These are phyloP conservation scores for Polydrusus cervinus DNA, from an alignment of 2,888 invertebrate genomes.

Conservation along the genomic window DNA sequence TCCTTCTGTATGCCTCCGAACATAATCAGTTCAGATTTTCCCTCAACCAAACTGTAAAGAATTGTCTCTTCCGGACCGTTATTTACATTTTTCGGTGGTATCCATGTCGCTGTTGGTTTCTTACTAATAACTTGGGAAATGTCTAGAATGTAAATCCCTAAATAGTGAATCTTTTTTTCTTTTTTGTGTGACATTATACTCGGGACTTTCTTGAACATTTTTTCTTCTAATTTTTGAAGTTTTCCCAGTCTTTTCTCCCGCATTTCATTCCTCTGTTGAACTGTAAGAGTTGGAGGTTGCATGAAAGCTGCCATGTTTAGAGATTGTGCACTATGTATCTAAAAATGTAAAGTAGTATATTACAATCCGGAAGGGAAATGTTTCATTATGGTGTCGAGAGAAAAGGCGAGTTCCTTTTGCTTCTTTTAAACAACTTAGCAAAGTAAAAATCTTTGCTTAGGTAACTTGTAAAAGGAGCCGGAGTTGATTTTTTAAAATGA, in stretches of 20 bases:
- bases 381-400: too few species aligned
- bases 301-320: constrained; percentile 76
- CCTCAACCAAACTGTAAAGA: constrained; percentile 90
- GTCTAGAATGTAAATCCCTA: constrained; percentile 91
- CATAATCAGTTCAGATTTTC: constrained; percentile 93
- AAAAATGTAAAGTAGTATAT: too few species aligned
- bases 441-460: too few species aligned
- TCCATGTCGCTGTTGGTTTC: constrained; percentile 80
- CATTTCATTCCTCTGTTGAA: constrained; percentile 79
- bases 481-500: too few species aligned
- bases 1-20: constrained; percentile 97
- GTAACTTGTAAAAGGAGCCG: too few species aligned
- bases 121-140: constrained; percentile 81
- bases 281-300: constrained; percentile 76
- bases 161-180: constrained; percentile 64
- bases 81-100: constrained; percentile 77
- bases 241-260: constrained; percentile 66
- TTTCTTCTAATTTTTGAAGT: constrained; percentile 60
- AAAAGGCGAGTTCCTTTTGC: too few species aligned
- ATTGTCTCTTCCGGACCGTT: constrained; percentile 88
- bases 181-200: constrained; percentile 57
- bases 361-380: too few species aligned
- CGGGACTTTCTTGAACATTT: constrained; percentile 57
- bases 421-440: too few species aligned
- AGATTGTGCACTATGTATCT: constrained; percentile 55